Evolutionary conservation across 2,113 vertebrate species (phyloP).

Genomic region (Nesogale talazaci): DNA sequence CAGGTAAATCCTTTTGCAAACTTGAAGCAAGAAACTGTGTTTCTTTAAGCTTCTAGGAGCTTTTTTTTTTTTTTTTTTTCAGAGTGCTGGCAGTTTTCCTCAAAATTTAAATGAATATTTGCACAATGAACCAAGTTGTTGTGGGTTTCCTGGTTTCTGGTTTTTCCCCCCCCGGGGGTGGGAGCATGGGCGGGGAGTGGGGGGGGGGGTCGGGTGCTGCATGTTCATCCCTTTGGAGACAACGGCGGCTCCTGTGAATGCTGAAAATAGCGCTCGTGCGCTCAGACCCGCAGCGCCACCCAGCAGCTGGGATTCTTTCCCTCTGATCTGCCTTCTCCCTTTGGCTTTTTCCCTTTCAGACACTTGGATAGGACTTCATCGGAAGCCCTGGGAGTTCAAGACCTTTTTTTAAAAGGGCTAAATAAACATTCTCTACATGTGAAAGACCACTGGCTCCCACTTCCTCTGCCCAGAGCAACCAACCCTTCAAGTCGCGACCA

Average conservation of each 20-base stretch:
- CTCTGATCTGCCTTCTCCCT: conserved; percentile 80
- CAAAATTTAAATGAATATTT: conserved; percentile 82
- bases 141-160: conserved; percentile 82
- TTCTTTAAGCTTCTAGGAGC: conserved; percentile 55
- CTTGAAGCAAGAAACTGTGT: not conserved
- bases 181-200: conserved; percentile 28
- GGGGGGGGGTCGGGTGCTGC: conserved; percentile 23
- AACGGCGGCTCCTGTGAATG: conserved; percentile 84
- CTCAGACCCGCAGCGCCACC: conserved; percentile 84
- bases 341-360: conserved; percentile 85
- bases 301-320: conserved; percentile 86
- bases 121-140: conserved; percentile 75
- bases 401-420: conserved; percentile 84
- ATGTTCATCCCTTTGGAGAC: conserved; percentile 81
- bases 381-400: conserved; percentile 82
- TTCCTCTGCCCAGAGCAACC: conserved; percentile 76
- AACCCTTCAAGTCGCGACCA: conserved; percentile 78
- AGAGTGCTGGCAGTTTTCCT: conserved; percentile 59
- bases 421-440: conserved; percentile 78
- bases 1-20: conserved; percentile 35
- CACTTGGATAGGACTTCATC: conserved; percentile 83
- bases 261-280: conserved; percentile 93
- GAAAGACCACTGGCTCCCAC: conserved; percentile 76
- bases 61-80: conserved; percentile 15
- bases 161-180: not conserved